Evolutionary conservation across 2,797 vertebrate genomes (phyloP), one percentile per base, ranked within the genome.

Genomic region (Calcarius lapponicus): DNA sequence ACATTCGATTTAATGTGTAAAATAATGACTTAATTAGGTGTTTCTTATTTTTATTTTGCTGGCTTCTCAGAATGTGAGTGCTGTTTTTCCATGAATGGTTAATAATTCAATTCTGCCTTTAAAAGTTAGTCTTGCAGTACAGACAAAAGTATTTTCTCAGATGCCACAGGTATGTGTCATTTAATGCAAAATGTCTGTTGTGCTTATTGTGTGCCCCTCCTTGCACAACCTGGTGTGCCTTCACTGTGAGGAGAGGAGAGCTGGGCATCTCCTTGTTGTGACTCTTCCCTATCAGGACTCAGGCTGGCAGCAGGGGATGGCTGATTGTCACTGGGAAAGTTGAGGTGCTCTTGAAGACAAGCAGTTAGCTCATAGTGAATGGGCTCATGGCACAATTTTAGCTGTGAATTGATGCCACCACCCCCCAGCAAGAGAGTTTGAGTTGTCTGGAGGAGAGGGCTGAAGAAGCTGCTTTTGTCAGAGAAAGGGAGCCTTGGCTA

Each of bases 261-360:
- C 36, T 76, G 36, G 18, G 32, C 13, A 31, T 32, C 13, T 53
- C 16, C 31, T 60, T 56, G 10, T 9, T 54, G 36, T 26, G 25
- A 36, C 22, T 40, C 14, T 60, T 51, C 34, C 15, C 10, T 43
- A 1, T 34, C 38, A 70, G 66, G 47, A 69, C 31, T 69, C 24
- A 12, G 40, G 29, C 36, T 80, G 60, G 53, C 0, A 0, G 28
- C 28, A 31, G 36, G n/a, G 21, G 21, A 16, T 15, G 22, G 24
- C 36, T 31, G 66, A 13, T 32, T 73, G 21, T 54, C 40, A 4
- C 25, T 43, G 28, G 9, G n/a, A 57, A 84, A 38, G 18, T 2
- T n/a, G 19, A 54, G 60, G 14, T 54, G 7, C 43, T 53, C 31
- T 60, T 56, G 21, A 8, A 80, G 26, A 53, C 8, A n/a, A 84